These are phyloP conservation scores for Scylla paramamosain DNA, from an alignment of 1,140 invertebrate genomes.

Conservation along the genomic window DNA sequence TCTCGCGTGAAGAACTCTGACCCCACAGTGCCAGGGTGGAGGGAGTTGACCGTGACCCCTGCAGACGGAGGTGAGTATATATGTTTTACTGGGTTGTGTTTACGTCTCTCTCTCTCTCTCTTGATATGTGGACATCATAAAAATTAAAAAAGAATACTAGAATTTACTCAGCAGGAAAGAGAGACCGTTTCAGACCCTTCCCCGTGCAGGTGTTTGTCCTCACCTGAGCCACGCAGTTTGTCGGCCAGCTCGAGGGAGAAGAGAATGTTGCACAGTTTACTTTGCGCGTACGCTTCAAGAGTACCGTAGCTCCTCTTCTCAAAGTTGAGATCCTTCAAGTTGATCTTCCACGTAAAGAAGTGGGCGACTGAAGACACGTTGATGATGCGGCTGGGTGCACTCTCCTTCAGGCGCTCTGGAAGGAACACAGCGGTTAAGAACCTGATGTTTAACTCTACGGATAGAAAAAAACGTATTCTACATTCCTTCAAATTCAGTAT, in stretches of 20 bases:
- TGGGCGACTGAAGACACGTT: constrained; percentile 81
- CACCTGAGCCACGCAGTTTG: constrained; percentile 83
- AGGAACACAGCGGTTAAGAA: not conserved
- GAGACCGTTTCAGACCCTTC: not conserved
- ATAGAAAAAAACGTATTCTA: no score
- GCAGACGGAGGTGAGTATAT: not conserved
- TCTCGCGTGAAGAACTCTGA: constrained; percentile 32
- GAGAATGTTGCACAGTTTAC: constrained; percentile 93
- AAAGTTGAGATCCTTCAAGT: constrained; percentile 65
- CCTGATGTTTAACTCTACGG: not conserved
- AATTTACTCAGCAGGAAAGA: not conserved
- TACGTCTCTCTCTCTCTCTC: not conserved
- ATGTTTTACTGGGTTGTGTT: not conserved
- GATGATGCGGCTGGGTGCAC: constrained; percentile 81
- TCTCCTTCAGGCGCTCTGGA: constrained; percentile 84
- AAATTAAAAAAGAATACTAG: not conserved
- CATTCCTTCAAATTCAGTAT: no score
- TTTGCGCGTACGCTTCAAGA: constrained; percentile 88
- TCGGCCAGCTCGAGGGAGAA: constrained; percentile 90
- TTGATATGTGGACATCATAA: not conserved
- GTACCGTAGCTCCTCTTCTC: constrained; percentile 55
- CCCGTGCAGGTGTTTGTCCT: not conserved
- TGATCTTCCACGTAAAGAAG: constrained; percentile 1
- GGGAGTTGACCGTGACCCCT: constrained; percentile 45
- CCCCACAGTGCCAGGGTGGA: constrained; percentile 38